phyloP scores from a whole-genome alignment of 2,113 vertebrate species.

The Sorex araneus region DNA sequence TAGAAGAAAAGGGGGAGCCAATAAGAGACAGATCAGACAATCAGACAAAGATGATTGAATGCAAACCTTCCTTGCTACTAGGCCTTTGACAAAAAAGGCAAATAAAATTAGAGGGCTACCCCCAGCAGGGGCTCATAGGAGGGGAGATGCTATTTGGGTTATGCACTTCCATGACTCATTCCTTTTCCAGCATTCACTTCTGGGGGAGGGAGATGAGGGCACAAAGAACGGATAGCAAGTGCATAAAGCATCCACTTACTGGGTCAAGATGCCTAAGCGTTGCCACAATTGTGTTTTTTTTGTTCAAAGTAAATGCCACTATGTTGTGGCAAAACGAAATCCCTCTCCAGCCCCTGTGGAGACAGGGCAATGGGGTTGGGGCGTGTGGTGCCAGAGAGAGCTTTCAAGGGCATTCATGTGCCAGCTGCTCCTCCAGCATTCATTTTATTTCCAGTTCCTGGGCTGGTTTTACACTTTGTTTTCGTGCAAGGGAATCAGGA shows the following conservation, averaged over 20 bases:
- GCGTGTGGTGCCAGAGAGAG: constrained; percentile 39
- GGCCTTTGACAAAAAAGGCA: background rate
- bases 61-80: background rate
- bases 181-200: background rate
- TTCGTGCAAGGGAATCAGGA: constrained; percentile 56
- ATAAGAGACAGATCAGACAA: background rate
- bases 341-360: background rate
- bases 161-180: background rate
- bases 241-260: constrained; percentile 9
- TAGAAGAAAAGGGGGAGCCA: background rate
- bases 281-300: constrained; percentile 57
- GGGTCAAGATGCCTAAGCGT: background rate
- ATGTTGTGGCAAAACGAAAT: constrained; percentile 58
- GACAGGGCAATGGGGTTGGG: constrained; percentile 57
- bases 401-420: constrained; percentile 31
- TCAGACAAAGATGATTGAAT: constrained; percentile 9
- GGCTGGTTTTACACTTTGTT: constrained; percentile 60
- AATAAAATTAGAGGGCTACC: background rate
- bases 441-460: constrained; percentile 53
- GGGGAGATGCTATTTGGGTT: background rate
- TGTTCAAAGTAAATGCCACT: constrained; percentile 66
- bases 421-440: constrained; percentile 60
- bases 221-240: background rate
- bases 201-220: background rate
- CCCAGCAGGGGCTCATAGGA: background rate